Base-by-base conservation (phyloP, 2,797 vertebrate genomes). In the Bryconaethiops microstoma region DNA sequence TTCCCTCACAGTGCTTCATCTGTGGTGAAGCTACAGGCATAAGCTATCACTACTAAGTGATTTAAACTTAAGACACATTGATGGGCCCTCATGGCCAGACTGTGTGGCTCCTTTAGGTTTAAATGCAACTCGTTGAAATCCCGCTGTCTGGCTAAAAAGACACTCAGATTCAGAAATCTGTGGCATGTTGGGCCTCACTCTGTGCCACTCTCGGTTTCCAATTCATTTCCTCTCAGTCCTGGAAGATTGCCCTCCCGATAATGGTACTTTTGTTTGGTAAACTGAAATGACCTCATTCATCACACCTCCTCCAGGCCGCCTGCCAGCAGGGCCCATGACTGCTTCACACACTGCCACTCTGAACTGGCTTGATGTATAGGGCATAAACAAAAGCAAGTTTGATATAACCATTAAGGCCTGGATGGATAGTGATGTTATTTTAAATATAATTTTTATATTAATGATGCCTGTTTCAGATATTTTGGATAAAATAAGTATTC, bases 221-320 rank as follows among this genome's bases (percentile, higher is more conserved):
- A 10, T 74, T 80, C 55, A 59, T 54, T 72, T 75, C 50, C 65
- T 75, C 17, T 62, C 68, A 10, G 48, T 39, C 59, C 50, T 83
- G 83, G 83, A 42, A 62, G 81, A 85, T 77, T 65, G 70, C 74
- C 71, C 25, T 55, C 52, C 50, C 68, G 85, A 86, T 83, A 79
- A 82, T 80, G 86, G 92, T 83, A 14, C 72, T 76, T 78, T 78
- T 84, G 85, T 85, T 83, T 80, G 65, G 39, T 75, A 80, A 81
- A 80, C 72, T 68, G 35, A 55, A 77, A 70, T 84, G 70, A 79
- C 73, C 80, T 87, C 78, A 83, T 84, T 83, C 45, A 75, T 86
- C 54, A 74, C 82, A 84, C 78, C 84, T 79, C 69, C 80, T 80
- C 59, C 64, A 68, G 73, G 63, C 79, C 19, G 7, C 7, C 59